Evolutionary conservation across 2,113 vertebrate genomes (phyloP).

Genomic region (Trematocara macrostoma): DNA sequence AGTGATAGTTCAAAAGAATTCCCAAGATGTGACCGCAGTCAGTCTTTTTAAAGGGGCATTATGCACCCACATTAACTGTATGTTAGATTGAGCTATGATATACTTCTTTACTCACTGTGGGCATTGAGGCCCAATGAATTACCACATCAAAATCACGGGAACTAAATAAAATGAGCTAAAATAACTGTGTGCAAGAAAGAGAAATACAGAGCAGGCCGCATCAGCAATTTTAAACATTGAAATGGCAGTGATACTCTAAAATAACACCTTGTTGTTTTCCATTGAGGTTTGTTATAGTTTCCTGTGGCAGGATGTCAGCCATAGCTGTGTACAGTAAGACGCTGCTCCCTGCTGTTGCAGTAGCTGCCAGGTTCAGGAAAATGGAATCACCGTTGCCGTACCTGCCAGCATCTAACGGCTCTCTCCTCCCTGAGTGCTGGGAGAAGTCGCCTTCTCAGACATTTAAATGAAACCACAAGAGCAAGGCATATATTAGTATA

Average conservation of each 20-base stretch:
- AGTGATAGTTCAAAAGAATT: background rate
- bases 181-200: background rate
- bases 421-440: background rate
- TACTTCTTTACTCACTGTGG: background rate
- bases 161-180: background rate
- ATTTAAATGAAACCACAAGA: background rate
- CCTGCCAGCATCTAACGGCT: background rate
- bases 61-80: background rate
- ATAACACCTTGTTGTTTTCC: constrained; percentile 28
- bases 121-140: background rate
- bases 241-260: background rate
- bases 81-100: background rate
- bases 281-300: constrained; percentile 45
- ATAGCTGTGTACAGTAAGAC: background rate
- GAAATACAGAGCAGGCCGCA: background rate
- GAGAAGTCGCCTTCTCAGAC: background rate
- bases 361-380: background rate
- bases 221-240: background rate
- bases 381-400: background rate
- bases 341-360: background rate
- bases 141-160: background rate
- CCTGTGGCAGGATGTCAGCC: constrained; percentile 60
- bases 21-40: background rate
- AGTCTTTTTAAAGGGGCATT: background rate
- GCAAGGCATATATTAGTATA: background rate